Conservation (phyloP, 2,888 invertebrate genomes). For the Tenthredo scrophulariae region DNA sequence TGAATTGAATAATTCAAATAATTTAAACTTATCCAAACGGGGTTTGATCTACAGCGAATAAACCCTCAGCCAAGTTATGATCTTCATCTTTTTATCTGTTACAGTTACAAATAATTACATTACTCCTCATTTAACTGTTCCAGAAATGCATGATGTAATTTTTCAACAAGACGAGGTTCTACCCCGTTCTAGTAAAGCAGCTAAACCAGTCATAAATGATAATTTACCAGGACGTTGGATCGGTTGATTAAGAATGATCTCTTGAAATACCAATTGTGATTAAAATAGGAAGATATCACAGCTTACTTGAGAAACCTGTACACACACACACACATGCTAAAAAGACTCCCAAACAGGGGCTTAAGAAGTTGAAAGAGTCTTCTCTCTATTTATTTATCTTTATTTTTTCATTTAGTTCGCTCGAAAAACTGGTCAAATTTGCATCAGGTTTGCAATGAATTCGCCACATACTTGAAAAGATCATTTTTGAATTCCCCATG, state of each 20-base stretch:
- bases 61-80: not conserved
- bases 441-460: not conserved
- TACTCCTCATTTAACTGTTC: conserved; percentile 14
- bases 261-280: not conserved
- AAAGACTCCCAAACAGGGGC: not conserved
- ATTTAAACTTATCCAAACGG: not conserved
- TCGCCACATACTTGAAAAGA: not conserved
- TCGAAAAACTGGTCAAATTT: conserved; percentile 5
- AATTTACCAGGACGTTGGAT: conserved; percentile 21
- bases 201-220: conserved; percentile 25
- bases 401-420: not conserved
- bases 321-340: not conserved
- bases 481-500: not conserved
- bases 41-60: not conserved
- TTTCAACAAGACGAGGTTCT: conserved; percentile 1
- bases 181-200: not conserved
- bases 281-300: conserved; percentile 12
- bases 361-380: not conserved
- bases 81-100: not conserved
- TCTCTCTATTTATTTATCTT: not conserved
- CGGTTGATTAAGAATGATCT: conserved; percentile 14
- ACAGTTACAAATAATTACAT: not conserved
- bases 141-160: conserved; percentile 19
- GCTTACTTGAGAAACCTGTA: conserved; percentile 29
- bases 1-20: not conserved